Base-by-base conservation (phyloP, 1,140 invertebrate species). In the Trichonephila clavipes region DNA sequence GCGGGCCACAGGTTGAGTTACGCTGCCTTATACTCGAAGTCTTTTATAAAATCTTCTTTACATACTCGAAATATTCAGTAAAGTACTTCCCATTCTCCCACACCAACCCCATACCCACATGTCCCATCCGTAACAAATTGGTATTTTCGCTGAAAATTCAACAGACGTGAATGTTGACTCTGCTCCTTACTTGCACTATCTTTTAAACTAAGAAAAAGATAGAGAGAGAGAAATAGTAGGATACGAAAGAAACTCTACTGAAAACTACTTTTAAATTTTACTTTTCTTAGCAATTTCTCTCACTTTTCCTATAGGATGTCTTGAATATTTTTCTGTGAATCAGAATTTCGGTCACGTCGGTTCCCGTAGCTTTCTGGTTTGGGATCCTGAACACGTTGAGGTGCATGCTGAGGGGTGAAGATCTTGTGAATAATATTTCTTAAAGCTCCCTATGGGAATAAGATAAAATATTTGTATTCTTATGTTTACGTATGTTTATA, bases 231-330 rank as follows among this genome's bases (percentile, higher is more conserved):
- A 24, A 19, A 40, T 19, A 77, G 34, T 1, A 4, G 18, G 66
- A 40, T 40, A 40, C 34, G 34, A 40, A 40, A 69, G 66, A 28
- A 40, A 77, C 72, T 77, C 28, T 40, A 34, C 28, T 12, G 24
- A 51, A 51, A 40, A 18, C 28, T 21, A 18, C 62, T 18, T 64
- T 64, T 21, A 18, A 21, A 64, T 18, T 64, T 64, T 34, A 34
- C 72, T 77, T 34, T 77, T 18, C 72, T 16, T 40, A 40, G 28
- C 72, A 77, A 77, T 77, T 77, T 77, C 72, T 77, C 72, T 77
- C 72, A 16, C 72, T 77, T 77, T 77, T 40, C 34, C 14, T 77
- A 77, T 34, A 40, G 72, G 34, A 19, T 18, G 24, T 40, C 72
- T 16, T 40, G 72, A 77, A 40, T 77, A 40, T 77, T 40, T 77